Evolutionary conservation across 2,113 vertebrate genomes (phyloP).

Genomic region (Corythornis madagascariensis): DNA sequence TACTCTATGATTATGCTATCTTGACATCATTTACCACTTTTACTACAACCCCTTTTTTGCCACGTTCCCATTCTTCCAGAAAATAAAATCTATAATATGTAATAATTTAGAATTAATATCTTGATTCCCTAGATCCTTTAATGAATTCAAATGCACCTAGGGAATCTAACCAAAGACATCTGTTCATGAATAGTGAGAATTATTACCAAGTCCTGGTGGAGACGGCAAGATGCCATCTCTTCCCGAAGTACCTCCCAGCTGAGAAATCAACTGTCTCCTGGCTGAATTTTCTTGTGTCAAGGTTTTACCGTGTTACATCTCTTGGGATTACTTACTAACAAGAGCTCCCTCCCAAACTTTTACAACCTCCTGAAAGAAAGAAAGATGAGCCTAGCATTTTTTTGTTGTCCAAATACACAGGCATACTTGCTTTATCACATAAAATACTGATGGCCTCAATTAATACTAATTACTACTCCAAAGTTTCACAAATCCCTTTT

Average conservation of each 20-base stretch:
- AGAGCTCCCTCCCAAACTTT: constrained; percentile 51
- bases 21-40: constrained; percentile 50
- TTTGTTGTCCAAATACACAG: background rate
- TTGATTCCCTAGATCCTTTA: constrained; percentile 81
- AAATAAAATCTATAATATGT: constrained; percentile 80
- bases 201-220: constrained; percentile 80
- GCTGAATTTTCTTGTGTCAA: constrained; percentile 73
- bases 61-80: constrained; percentile 65
- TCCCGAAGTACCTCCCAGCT: constrained; percentile 78
- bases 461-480: constrained; percentile 68
- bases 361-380: background rate
- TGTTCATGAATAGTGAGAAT: constrained; percentile 85
- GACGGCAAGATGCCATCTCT: constrained; percentile 79
- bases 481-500: constrained; percentile 75
- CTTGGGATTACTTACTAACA: constrained; percentile 64
- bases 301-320: constrained; percentile 53
- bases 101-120: constrained; percentile 84
- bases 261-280: constrained; percentile 81
- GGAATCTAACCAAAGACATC: constrained; percentile 83
- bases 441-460: constrained; percentile 59
- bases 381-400: background rate
- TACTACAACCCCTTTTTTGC: constrained; percentile 51
- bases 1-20: background rate
- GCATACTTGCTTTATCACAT: background rate
- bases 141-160: constrained; percentile 81